Evolutionary conservation across 37 sponge, comb jelly and placozoan species (phyloP).

Genomic region (Crambe crambe): DNA sequence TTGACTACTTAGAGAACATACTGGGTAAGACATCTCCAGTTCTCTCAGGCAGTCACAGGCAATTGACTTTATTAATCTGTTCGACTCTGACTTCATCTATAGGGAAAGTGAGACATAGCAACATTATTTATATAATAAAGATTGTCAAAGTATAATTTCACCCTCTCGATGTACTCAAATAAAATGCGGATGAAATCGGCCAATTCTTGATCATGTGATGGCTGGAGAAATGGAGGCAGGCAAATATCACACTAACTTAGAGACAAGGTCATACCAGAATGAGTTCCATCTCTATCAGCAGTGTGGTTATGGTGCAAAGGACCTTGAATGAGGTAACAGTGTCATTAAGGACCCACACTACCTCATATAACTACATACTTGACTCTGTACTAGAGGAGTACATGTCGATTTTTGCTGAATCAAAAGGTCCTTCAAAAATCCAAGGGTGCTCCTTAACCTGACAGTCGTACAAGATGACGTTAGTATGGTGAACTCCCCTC

Average conservation of each 20-base stretch:
- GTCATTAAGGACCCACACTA: too few relatives aligned
- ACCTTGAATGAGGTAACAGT: slow-evolving; percentile 18
- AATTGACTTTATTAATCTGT: slow-evolving; percentile 27
- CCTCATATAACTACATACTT: slow-evolving; percentile 17
- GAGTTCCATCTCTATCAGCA: slow-evolving; percentile 42
- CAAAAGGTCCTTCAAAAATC: slow-evolving; percentile 31
- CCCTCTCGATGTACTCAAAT: slow-evolving; percentile 52
- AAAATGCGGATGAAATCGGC: slow-evolving; percentile 19
- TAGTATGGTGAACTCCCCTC: not conserved
- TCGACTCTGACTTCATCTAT: slow-evolving; percentile 47
- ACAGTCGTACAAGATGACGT: not conserved
- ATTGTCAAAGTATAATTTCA: too few relatives aligned
- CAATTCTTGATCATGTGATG: not conserved
- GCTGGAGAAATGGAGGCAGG: slow-evolving; percentile 3
- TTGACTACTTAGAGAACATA: slow-evolving; percentile 6
- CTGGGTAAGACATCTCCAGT: slow-evolving; percentile 52
- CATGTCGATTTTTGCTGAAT: slow-evolving; percentile 19
- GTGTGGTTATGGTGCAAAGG: slow-evolving; percentile 52
- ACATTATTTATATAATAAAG: not conserved
- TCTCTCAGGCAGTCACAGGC: slow-evolving; percentile 71
- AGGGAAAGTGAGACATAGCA: not conserved
- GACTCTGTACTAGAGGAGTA: slow-evolving; percentile 24
- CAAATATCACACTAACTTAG: not conserved
- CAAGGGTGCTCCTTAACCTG: slow-evolving; percentile 28
- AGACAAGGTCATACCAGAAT: not conserved